Base-by-base conservation (phyloP, 1,140 invertebrate genomes). In the Meloidogyne chitwoodi region DNA sequence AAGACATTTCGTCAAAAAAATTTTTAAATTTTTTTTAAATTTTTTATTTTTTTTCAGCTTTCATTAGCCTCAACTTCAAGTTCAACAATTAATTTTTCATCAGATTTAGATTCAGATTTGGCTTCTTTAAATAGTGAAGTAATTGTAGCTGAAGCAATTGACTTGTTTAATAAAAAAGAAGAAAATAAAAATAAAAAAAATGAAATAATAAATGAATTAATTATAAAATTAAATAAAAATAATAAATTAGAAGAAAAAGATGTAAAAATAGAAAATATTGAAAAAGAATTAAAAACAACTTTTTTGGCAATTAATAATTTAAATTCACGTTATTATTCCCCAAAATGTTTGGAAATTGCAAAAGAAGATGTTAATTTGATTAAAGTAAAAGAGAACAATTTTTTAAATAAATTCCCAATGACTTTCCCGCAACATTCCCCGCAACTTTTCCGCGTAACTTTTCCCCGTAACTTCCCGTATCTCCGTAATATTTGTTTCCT, bases 71-170 rank as follows among this genome's bases (percentile, higher is more conserved):
- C 76, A 0, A 77, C 76, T 5, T 67, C 65, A 56, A 56, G 48
- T 56, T 56, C 48, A n/a, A 8, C n/a, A 8, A 68, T n/a, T n/a
- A n/a, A 24, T 14, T 71, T 63, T 19, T 44, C 34, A 16, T 44
- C 75, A 6, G 78, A 79, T 26, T 56, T 79, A 29, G 78, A 79
- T 41, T 77, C 56, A n/a, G 78, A 79, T 41, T 66, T 79, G 22
- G 77, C 67, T 34, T 79, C 78, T n/a, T 14, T 79, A 34, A 41
- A 81, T 31, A 79, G 78, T 67, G 78, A 79, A 80, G 48, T 79
- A 22, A 44, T 72, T 41, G 31, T 68, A 14, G 70, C 77, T 27
- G 78, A 78, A 66, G 68, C 78, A 61, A 38, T 79, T 41, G 12
- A 22, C 0, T 10, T 72, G 2, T 11, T 26, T 10, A n/a, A 70